A percentile compares a stretch with the other conserved stretches of the same genome.
These are phyloP conservation scores for Collichthys lucidus DNA, from an alignment of 2,113 vertebrate genomes.

Conservation along the genomic window DNA sequence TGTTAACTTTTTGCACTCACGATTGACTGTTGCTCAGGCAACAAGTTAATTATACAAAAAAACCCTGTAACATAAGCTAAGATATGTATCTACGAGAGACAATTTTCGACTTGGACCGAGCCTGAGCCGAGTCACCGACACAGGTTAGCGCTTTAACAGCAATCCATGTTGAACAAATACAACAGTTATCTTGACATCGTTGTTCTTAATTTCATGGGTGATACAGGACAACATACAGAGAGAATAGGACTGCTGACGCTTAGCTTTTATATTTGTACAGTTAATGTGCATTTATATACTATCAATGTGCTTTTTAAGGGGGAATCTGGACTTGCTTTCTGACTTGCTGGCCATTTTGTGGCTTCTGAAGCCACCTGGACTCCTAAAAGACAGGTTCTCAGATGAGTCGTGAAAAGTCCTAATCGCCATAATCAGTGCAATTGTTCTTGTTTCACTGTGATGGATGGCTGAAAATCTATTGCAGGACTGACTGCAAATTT, in stretches of 20 bases:
- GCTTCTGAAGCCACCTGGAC: slow-evolving; percentile 21
- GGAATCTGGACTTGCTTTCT: slow-evolving; percentile 4
- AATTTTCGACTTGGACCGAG: slow-evolving; percentile 61
- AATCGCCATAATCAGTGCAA: not conserved
- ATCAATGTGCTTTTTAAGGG: slow-evolving; percentile 61
- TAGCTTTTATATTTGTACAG: slow-evolving; percentile 37
- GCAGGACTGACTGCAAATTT: slow-evolving; percentile 29
- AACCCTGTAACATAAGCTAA: slow-evolving; percentile 81
- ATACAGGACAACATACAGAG: slow-evolving; percentile 57
- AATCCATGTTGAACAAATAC: slow-evolving; percentile 56
- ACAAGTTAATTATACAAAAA: slow-evolving; percentile 75
- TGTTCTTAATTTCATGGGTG: slow-evolving; percentile 51
- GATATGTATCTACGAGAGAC: slow-evolving; percentile 73
- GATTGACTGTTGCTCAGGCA: slow-evolving; percentile 73
- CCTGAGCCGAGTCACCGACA: slow-evolving; percentile 73
- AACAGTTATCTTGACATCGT: slow-evolving; percentile 71
- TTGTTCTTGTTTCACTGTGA: slow-evolving; percentile 14
- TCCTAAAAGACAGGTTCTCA: not conserved
- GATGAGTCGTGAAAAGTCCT: slow-evolving; percentile 5
- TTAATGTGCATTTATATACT: slow-evolving; percentile 46
- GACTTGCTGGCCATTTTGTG: not conserved
- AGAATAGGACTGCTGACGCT: slow-evolving; percentile 52
- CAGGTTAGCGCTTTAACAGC: slow-evolving; percentile 65
- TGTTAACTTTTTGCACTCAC: slow-evolving; percentile 82
- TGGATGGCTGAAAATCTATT: not conserved